Conservation (phyloP, 2,113 vertebrate genomes). For the Falcunculus frontatus region DNA sequence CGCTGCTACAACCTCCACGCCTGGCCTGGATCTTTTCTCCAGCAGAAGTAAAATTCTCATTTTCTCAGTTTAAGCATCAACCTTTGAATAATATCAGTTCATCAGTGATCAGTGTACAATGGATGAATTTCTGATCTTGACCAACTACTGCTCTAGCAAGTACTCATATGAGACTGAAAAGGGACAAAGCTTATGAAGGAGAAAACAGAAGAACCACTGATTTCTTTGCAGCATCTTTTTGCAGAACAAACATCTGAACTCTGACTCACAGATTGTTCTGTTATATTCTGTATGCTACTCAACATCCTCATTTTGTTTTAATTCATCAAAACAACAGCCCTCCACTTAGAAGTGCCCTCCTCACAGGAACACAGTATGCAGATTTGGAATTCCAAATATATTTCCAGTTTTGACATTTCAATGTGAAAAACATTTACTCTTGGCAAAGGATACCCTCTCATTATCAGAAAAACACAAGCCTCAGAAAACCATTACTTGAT, state of each 20-base stretch:
- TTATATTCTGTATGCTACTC: not conserved
- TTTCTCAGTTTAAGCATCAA: not conserved
- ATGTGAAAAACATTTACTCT: not conserved
- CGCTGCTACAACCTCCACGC: not conserved
- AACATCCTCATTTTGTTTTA: not conserved
- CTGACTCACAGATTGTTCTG: not conserved
- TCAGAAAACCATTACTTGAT: not conserved
- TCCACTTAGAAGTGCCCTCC: not conserved
- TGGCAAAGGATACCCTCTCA: slow-evolving; percentile 13
- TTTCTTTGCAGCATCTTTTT: not conserved
- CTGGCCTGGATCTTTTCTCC: not conserved
- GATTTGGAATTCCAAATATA: not conserved
- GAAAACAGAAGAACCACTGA: not conserved
- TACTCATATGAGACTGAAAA: not conserved
- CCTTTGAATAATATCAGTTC: not conserved
- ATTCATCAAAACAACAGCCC: not conserved
- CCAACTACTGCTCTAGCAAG: not conserved
- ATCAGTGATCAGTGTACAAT: not conserved
- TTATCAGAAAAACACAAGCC: slow-evolving; percentile 12
- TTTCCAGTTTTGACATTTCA: slow-evolving; percentile 24
- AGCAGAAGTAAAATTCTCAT: not conserved
- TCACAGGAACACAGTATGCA: not conserved
- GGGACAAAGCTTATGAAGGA: not conserved
- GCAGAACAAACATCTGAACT: not conserved
- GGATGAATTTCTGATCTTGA: not conserved